phyloP scores from a whole-genome alignment of 2,113 vertebrate species.

The Illadopsis cleaveri region DNA sequence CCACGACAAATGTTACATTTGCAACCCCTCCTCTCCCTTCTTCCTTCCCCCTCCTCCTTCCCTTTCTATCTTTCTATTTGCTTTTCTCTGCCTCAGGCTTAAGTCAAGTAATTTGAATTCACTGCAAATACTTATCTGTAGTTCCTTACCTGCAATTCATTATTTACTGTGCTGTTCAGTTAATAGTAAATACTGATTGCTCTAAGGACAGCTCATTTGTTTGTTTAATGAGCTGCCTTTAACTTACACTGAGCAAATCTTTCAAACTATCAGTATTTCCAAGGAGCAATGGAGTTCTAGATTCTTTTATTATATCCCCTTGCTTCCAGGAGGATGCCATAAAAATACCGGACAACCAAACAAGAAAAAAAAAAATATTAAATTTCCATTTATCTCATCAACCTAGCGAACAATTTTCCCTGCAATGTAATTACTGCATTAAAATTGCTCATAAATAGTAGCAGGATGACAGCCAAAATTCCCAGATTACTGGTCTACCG shows the following conservation, averaged over 20 bases:
- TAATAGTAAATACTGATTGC: conserved; percentile 64
- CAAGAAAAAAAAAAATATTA: neutral
- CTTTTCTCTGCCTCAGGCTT: neutral
- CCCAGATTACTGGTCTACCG: conserved; percentile 22
- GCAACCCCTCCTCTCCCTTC: neutral
- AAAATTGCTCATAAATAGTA: conserved; percentile 36
- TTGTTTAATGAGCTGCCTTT: conserved; percentile 64
- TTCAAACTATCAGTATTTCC: conserved; percentile 40
- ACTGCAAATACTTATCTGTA: conserved; percentile 37
- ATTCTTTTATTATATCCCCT: neutral
- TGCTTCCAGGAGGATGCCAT: neutral
- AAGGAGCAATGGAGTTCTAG: neutral
- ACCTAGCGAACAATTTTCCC: conserved; percentile 6
- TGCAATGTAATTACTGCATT: conserved; percentile 15
- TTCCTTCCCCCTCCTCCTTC: neutral
- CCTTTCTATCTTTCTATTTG: neutral
- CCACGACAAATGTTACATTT: neutral
- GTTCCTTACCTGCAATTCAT: conserved; percentile 45
- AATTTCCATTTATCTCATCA: conserved; percentile 34
- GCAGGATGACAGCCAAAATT: conserved; percentile 51
- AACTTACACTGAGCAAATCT: conserved; percentile 24
- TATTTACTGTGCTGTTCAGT: conserved; percentile 44
- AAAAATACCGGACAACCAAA: conserved; percentile 9
- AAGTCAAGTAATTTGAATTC: conserved; percentile 27
- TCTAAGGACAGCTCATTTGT: conserved; percentile 53